Evolutionary conservation across 2,113 vertebrate genomes (phyloP), one percentile per base, ranked within the genome.

Genomic region (Melospiza melodia): DNA sequence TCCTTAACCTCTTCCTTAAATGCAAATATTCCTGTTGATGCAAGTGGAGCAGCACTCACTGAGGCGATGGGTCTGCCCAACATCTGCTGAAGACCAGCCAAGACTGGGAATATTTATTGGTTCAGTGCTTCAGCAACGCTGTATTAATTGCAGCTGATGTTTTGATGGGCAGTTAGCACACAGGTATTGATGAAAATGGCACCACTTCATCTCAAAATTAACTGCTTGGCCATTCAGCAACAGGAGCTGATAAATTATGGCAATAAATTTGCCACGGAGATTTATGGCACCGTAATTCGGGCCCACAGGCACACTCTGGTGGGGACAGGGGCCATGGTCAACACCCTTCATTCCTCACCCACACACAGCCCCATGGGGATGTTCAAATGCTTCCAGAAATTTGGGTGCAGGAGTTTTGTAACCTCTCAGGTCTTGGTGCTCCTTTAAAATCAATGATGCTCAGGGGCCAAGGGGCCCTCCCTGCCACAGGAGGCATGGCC

Each of bases 131-230:
- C 95, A 84, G 91, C 97, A 97, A 94, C 88, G 83, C 23, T 59
- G 97, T 96, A 97, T 98, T 98, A 98, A 98, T 98, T 98, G 98
- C 97, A 96, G 93, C 82, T 54, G 91, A 90, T 96, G 96, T 97
- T 98, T 96, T 97, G 97, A 97, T 98, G 97, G 98, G 97, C 97
- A 97, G 96, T 98, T 98, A 97, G 97, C 83, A 67, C 87, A 78
- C 59, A 91, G 94, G 96, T 97, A 98, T 98, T 98, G 98, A 98
- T 98, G 97, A 98, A 98, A 98, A 98, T 96, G 98, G 96, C 97
- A 95, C 92, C 96, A 95, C 97, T 98, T 98, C 97, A 96, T 97
- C 98, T 97, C 95, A 96, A 97, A 98, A 98, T 98, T 98, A 98
- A 98, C 98, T 97, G 84, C 97, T 95, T 97, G 96, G 97, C 96